Conservation (phyloP, 2,888 invertebrate species). For the Oxystoma pomonae region DNA sequence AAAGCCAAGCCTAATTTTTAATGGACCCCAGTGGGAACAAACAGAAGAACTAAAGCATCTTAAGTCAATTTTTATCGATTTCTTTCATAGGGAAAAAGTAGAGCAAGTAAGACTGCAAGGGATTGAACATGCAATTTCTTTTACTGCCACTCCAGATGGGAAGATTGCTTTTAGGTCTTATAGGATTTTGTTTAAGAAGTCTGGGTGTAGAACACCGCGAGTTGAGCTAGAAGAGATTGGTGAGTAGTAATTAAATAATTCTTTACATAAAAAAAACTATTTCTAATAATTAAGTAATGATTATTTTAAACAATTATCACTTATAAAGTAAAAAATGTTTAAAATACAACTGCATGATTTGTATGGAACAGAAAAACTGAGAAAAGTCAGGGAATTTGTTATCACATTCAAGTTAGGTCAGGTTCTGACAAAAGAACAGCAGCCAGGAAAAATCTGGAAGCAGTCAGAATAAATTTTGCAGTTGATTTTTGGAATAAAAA, state of each 20-base stretch:
- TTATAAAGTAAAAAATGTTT: too few relatives aligned
- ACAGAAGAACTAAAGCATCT: constrained; percentile 76
- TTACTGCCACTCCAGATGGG: constrained; percentile 77
- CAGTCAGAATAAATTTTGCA: too few relatives aligned
- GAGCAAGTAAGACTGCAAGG: constrained; percentile 85
- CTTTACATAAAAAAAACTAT: not conserved
- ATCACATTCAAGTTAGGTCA: too few relatives aligned
- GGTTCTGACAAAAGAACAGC: too few relatives aligned
- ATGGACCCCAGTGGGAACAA: constrained; percentile 87
- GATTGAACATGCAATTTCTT: constrained; percentile 87
- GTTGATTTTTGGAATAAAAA: too few relatives aligned
- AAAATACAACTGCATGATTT: too few relatives aligned
- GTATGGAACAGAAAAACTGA: too few relatives aligned
- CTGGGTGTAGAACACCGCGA: constrained; percentile 81
- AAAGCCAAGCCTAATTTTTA: constrained; percentile 89
- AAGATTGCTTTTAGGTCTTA: constrained; percentile 74
- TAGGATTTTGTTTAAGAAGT: constrained; percentile 84
- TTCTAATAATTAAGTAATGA: not conserved
- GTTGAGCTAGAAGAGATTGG: constrained; percentile 91
- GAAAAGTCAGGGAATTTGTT: too few relatives aligned
- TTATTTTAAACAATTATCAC: too few relatives aligned
- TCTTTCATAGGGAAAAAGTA: constrained; percentile 82
- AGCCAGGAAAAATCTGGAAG: too few relatives aligned
- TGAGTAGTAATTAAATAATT: constrained; percentile 39
- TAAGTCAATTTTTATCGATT: constrained; percentile 86